phyloP scores from a whole-genome alignment of 2,113 vertebrate species.

The Zapus hudsonius region DNA sequence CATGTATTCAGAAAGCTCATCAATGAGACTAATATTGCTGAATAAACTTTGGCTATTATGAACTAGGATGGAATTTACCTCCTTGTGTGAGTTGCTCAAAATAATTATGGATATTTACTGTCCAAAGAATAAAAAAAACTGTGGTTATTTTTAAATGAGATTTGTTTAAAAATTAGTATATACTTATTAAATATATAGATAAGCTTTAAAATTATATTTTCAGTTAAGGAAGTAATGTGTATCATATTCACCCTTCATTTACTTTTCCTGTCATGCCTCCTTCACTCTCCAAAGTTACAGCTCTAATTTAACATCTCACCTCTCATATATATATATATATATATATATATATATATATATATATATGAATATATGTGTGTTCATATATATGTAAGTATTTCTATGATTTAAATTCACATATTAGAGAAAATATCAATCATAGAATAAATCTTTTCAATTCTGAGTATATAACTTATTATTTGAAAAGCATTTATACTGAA shows the following conservation, averaged over 20 bases:
- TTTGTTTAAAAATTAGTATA: not conserved
- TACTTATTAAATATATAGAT: not conserved
- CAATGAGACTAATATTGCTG: not conserved
- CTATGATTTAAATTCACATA: not conserved
- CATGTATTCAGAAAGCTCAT: not conserved
- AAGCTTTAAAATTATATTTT: not conserved
- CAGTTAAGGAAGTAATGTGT: not conserved
- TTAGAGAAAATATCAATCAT: not conserved
- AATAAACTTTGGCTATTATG: not conserved
- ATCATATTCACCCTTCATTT: not conserved
- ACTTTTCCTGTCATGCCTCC: accelerated
- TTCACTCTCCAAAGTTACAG: no score
- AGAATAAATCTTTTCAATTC: not conserved
- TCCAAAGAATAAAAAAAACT: no score
- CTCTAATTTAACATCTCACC: no score
- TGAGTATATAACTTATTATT: not conserved
- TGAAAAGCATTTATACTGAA: not conserved
- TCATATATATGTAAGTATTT: not conserved
- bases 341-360: not conserved
- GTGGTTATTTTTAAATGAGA: not conserved
- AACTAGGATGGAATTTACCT: not conserved
- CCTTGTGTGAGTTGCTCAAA: not conserved
- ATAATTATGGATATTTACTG: not conserved
- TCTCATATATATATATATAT: no score
- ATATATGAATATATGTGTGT: not conserved